Evolutionary conservation across 1,140 invertebrate genomes (phyloP), one percentile per base, ranked within the genome.

Genomic region (Anoplolepis gracilipes): DNA sequence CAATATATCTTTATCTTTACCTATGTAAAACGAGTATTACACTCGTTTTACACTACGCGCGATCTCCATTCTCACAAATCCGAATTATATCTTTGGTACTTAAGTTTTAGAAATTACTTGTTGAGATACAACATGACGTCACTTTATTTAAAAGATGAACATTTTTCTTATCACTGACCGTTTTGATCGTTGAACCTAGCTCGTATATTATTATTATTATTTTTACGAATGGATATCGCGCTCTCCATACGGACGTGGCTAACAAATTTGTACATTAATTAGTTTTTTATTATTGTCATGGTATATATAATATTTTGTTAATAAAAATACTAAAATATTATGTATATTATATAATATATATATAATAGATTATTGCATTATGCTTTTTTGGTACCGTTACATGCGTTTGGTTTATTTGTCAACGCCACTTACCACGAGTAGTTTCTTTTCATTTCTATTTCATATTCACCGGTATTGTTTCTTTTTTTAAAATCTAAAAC

Each of bases 241-340:
- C 87, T 91, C 88, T 87, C 70, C 87, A 85, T 87, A 88, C 92
- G 91, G 92, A 93, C 90, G 93, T 93, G 89, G 93, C 93, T 94
- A 95, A 95, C 93, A 94, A 94, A 94, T 95, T 95, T 95, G 94
- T 95, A 95, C 94, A 94, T 95, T 94, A 94, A 95, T 95, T 95
- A 95, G 93, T 94, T 94, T 93, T 90, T 94, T 93, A 94, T 94
- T 94, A 94, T 94, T 94, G 94, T 94, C 94, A 94, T 93, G 92
- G 88, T 93, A 93, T 94, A 94, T 93, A 93, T 94, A 94, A 91
- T 92, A 92, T 92, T 89, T 94, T 94, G 92, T 95, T 94, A 94
- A 94, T 95, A 94, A 94, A 94, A 94, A 95, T 94, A 95, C 94
- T 94, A 94, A 94, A 94, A 94, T 94, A 94, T 94, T 93, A 94